Evolutionary conservation across 2,888 invertebrate genomes (phyloP).

Genomic region (Lobophora halterata): DNA sequence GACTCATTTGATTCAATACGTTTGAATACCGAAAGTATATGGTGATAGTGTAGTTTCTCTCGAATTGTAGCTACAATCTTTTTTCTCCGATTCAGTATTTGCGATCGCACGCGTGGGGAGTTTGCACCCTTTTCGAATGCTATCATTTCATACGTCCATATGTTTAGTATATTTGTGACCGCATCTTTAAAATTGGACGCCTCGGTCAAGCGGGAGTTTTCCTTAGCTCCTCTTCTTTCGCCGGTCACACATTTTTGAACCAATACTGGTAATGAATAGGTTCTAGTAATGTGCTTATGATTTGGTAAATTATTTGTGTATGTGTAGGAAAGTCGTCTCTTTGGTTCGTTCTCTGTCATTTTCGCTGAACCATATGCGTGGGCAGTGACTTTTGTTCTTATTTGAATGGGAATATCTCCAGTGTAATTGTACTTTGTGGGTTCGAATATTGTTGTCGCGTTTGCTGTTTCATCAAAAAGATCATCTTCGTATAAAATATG

Average conservation of each 20-base stretch:
- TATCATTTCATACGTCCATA: conserved; percentile 24
- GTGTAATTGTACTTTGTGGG: no score
- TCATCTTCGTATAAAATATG: no score
- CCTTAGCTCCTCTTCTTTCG: background rate
- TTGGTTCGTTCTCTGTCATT: background rate
- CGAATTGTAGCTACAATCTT: no score
- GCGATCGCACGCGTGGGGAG: conserved; percentile 9
- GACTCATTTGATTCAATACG: conserved; percentile 10
- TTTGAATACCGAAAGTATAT: conserved; percentile 11
- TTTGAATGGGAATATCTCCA: no score
- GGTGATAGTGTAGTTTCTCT: conserved; percentile 13
- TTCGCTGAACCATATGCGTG: conserved; percentile 1
- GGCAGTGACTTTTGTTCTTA: conserved; percentile 1
- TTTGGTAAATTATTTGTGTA: background rate
- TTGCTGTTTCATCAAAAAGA: no score
- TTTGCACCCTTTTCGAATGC: conserved; percentile 15
- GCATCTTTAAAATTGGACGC: conserved; percentile 16
- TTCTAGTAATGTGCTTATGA: conserved; percentile 7
- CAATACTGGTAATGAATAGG: conserved; percentile 12
- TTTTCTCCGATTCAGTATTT: conserved; percentile 17
- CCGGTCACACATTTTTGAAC: background rate
- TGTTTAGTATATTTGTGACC: conserved; percentile 16
- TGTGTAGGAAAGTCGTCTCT: background rate
- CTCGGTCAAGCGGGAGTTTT: background rate
- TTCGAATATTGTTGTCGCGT: no score